phyloP scores from a whole-genome alignment of 2,888 invertebrate species.

The Andrena marginata region DNA sequence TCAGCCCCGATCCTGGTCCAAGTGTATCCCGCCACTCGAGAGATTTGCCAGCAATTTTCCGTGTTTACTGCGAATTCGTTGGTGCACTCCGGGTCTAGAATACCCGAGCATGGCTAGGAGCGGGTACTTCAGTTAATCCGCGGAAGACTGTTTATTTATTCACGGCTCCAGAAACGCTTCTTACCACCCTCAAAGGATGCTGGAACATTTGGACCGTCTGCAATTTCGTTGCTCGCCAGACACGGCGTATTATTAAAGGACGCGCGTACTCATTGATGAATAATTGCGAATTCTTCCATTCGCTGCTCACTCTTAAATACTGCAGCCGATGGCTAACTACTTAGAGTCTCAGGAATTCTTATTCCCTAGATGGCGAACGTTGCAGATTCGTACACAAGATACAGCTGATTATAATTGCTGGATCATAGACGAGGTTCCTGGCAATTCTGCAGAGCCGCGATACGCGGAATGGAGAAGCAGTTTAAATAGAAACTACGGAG shows the following conservation, averaged over 20 bases:
- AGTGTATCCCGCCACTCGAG: constrained; percentile 32
- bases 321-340: not conserved
- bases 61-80: constrained; percentile 72
- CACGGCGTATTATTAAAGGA: constrained; percentile 57
- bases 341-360: no score
- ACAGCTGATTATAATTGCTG: not conserved
- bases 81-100: constrained; percentile 59
- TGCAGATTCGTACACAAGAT: not conserved
- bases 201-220: constrained; percentile 58
- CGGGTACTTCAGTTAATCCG: constrained; percentile 70
- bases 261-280: constrained; percentile 21
- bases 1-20: constrained; percentile 18
- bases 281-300: not conserved
- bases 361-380: no score
- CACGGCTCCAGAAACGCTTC: constrained; percentile 64
- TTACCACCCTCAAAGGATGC: constrained; percentile 70
- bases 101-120: constrained; percentile 57
- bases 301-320: not conserved
- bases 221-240: constrained; percentile 58
- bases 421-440: not conserved
- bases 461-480: not conserved
- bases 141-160: constrained; percentile 75
- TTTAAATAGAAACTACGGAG: constrained; percentile 29
- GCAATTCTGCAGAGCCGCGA: not conserved
- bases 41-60: constrained; percentile 69